Evolutionary conservation across 2,888 invertebrate species (phyloP), one percentile per base, ranked within the genome.

Genomic region (Polydrusus cervinus): DNA sequence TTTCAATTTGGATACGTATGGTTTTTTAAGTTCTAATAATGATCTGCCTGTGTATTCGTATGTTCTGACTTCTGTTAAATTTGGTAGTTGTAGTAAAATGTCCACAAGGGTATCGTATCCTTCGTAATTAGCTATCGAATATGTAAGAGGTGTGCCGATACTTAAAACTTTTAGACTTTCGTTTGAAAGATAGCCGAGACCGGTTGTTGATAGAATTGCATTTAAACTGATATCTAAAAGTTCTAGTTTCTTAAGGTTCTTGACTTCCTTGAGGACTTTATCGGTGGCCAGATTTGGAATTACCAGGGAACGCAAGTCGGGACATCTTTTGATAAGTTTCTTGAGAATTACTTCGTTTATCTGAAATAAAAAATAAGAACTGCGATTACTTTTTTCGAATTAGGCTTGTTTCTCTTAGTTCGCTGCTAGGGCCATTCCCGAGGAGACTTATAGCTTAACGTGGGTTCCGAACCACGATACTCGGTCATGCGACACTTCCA

Each of bases 241-340:
- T 79, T 90, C 90, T 57, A 93, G 84, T 13, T 89, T 88, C 75
- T 88, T 88, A 75, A 90, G 90, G 75, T 89, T 86, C 18, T 89
- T 89, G 10, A 90, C 89, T 77, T 88, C 89, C 83, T 90, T 89
- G 65, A 93, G 87, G 68, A 92, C 88, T 83, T 91, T 90, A 80
- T 92, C 92, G 78, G 91, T 92, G 13, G 92, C 92, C 76, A 92
- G 90, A 78, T 91, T 91, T 0, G 92, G 92, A 78, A 92, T 92
- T 82, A 90, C 90, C 0, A 93, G 85, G n/a, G 89, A 89, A 0
- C 89, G 90, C 60, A 93, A 84, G 80, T 90, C 87, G 10, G 87
- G 74, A 38, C 61, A 51, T 40, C 65, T 49, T 30, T 45, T 53
- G 18, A 77, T 88, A 57, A 91, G 87, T 78, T 90, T 90, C 79